Evolutionary conservation across 37 sponge, comb jelly and placozoan genomes (phyloP).

Genomic region (Aphrocallistes beatrix): DNA sequence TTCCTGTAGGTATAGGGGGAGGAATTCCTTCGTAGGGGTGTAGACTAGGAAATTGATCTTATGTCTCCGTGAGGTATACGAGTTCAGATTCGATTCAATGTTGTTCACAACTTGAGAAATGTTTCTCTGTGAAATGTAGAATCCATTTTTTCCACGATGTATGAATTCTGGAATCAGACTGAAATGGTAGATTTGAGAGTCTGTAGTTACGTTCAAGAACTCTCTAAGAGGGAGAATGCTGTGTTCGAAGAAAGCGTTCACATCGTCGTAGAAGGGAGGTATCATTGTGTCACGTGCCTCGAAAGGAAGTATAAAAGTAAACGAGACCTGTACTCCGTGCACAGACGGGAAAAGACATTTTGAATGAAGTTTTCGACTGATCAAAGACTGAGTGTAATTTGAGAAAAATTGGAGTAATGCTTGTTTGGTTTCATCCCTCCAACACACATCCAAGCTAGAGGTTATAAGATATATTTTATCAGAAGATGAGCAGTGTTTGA

Average conservation of each 20-base stretch:
- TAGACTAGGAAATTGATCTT: constrained; percentile 65
- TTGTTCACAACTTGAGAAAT: constrained; percentile 8
- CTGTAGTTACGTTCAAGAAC: neutral
- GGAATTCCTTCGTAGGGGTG: constrained; percentile 32
- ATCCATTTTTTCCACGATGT: neutral
- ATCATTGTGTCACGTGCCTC: neutral
- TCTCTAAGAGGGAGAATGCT: neutral
- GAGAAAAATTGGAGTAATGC: neutral
- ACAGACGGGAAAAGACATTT: neutral
- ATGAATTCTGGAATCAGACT: neutral
- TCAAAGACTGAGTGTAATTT: neutral
- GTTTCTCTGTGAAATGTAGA: neutral
- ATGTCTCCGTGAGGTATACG: constrained; percentile 55
- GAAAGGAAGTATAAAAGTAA: neutral
- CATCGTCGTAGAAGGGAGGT: neutral
- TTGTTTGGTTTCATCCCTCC: neutral
- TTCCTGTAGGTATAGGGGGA: constrained; percentile 37
- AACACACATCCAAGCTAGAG: neutral
- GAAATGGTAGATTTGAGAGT: constrained; percentile 12
- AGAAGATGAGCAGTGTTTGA: neutral
- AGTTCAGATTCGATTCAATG: constrained; percentile 25
- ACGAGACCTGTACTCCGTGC: neutral
- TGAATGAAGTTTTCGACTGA: neutral
- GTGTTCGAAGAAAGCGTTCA: neutral
- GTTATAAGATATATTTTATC: neutral